Base-by-base conservation (phyloP, 2,113 vertebrate genomes). In the Lepisosteus osseus region DNA sequence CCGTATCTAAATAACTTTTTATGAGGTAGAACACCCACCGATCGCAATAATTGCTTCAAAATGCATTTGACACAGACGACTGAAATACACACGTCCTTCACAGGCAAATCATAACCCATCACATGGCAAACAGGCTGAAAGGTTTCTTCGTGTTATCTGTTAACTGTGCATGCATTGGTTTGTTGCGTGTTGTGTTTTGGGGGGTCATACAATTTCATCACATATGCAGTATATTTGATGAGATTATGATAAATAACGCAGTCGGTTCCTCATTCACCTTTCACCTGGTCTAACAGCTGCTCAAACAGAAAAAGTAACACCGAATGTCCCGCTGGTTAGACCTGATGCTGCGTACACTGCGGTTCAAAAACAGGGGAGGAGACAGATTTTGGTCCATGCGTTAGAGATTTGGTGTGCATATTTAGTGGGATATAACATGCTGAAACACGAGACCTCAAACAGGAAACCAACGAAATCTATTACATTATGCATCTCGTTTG, bases 221-320 rank as follows among this genome's bases (percentile, higher is more conserved):
- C 80, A 76, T 75, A 80, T 83, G 77, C 79, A 80, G 79, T 80
- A 75, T 79, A 79, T 83, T 74, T 64, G 42, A 70, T 77, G 80
- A 85, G 83, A 77, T 85, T 80, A 73, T 76, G 74, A 72, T 72
- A 68, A 63, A 80, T 71, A 51, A 6, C 47, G 47, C 47, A 51
- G 47, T 5, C 47, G 47, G 9, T 51, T 1, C 47, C 5, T 51
- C 9, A 51, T 9, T 6, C 47, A 29, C 29, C 29, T 29, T 29
- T 29, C 29, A 29, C 29, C 29, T 29, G 29, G 47, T 51, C 47
- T 5, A 9, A 6, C 5, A 2, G 47, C 9, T 5, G 5, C 47
- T 51, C 9, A 51, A 5, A 51, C 47, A 9, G 47, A 51, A 1
- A 29, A 51, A 5, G 47, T 1, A 5, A 9, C 47, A 51, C 47